Conservation (phyloP, 2,888 invertebrate genomes). For the Synanthedon myopaeformis region DNA sequence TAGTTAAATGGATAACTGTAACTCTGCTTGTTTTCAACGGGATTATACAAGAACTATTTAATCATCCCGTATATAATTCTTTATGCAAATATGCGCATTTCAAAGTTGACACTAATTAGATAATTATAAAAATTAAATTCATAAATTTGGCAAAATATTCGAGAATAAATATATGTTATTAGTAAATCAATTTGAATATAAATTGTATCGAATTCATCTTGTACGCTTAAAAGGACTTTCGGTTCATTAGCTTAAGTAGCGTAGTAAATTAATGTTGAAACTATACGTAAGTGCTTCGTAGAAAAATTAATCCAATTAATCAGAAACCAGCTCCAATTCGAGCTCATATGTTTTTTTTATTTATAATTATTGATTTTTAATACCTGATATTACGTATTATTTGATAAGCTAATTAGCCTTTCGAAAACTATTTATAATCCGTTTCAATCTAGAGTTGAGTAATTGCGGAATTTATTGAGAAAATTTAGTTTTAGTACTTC, state of each 20-base stretch:
- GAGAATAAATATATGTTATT: not conserved
- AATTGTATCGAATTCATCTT: not conserved
- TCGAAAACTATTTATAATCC: too few species aligned
- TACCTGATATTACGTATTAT: too few species aligned
- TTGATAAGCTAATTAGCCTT: too few species aligned
- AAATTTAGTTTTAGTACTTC: slow-evolving; percentile 21
- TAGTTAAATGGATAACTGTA: slow-evolving; percentile 45
- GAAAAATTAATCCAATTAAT: too few species aligned
- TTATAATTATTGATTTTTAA: too few species aligned
- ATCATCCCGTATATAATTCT: slow-evolving; percentile 22
- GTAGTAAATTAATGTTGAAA: too few species aligned
- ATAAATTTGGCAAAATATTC: not conserved
- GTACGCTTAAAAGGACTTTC: not conserved
- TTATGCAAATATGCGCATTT: slow-evolving; percentile 22
- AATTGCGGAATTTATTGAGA: slow-evolving; percentile 20
- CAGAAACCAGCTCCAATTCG: too few species aligned
- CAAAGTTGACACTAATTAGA: slow-evolving; percentile 18
- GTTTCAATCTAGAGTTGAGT: too few species aligned
- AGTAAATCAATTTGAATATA: not conserved
- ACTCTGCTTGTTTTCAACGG: slow-evolving; percentile 15
- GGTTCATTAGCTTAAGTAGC: too few species aligned
- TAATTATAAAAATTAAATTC: not conserved
- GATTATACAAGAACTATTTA: slow-evolving; percentile 24
- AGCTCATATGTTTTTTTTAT: too few species aligned
- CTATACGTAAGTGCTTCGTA: too few species aligned